A percentile compares a stretch with the other conserved stretches of the same genome.
Conservation (phyloP, 1,140 invertebrate genomes). For the Drosophila burlai region DNA sequence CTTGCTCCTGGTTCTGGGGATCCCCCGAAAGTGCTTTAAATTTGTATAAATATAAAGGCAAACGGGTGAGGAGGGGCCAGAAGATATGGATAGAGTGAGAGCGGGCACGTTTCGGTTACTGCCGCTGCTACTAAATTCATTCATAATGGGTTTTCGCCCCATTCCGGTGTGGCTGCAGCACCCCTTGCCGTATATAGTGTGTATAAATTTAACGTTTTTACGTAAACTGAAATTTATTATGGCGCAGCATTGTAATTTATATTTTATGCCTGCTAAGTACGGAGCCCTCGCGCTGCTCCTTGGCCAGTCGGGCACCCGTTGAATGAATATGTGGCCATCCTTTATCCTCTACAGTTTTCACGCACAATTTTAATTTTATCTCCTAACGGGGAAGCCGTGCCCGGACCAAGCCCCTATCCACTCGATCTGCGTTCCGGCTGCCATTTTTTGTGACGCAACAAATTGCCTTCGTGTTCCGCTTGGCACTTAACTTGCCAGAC, state of each 20-base stretch:
- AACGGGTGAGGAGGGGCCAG: neutral
- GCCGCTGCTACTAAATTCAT: constrained; percentile 78
- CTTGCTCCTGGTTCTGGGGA: neutral
- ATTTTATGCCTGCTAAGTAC: constrained; percentile 83
- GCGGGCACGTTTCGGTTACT: constrained; percentile 70
- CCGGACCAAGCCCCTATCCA: constrained; percentile 17
- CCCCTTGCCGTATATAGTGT: constrained; percentile 35
- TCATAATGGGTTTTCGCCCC: constrained; percentile 78
- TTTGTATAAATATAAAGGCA: constrained; percentile 45
- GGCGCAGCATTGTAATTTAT: constrained; percentile 81
- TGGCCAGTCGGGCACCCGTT: constrained; percentile 9
- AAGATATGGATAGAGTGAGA: constrained; percentile 13
- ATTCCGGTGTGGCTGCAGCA: constrained; percentile 8
- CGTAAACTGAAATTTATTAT: constrained; percentile 83
- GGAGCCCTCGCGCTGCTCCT: constrained; percentile 9
- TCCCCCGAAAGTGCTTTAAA: constrained; percentile 50
- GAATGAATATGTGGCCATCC: constrained; percentile 39
- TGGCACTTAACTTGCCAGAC: constrained; percentile 67
- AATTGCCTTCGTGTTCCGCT: constrained; percentile 66
- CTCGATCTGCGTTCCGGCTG: constrained; percentile 34
- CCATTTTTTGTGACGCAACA: constrained; percentile 60
- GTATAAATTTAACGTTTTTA: constrained; percentile 83
- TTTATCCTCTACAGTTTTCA: constrained; percentile 53
- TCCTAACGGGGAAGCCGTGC: constrained; percentile 5
- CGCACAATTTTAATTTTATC: constrained; percentile 74